These are phyloP conservation scores for Neosilurus hyrtlii DNA, from an alignment of 2,797 vertebrate species.

Conservation along the genomic window DNA sequence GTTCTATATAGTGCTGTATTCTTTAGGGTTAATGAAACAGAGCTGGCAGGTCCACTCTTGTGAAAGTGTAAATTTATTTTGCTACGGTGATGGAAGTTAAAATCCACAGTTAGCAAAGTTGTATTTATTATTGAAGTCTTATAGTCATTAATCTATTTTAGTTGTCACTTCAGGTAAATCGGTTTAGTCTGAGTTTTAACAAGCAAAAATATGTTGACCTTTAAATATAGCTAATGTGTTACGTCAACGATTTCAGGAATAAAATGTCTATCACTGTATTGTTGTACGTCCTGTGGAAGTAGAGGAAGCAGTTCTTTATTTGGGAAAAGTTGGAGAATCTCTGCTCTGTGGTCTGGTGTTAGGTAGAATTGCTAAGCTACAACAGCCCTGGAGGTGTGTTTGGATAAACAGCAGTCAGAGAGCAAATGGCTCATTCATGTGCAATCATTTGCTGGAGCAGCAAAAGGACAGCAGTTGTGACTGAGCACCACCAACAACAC, in stretches of 20 bases:
- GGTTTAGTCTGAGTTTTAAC: neutral
- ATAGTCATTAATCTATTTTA: neutral
- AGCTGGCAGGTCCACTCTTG: neutral
- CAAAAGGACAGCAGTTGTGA: conserved; percentile 21
- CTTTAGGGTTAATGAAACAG: neutral
- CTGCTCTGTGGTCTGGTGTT: neutral
- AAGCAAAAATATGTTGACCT: neutral
- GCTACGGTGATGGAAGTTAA: neutral
- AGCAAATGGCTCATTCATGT: conserved; percentile 52
- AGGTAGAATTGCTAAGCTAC: neutral
- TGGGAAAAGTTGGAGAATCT: neutral
- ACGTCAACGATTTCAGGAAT: neutral
- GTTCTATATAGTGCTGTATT: neutral
- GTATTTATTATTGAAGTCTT: neutral
- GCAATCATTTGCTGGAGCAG: conserved; percentile 45
- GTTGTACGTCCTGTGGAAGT: neutral
- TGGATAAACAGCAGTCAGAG: conserved; percentile 20
- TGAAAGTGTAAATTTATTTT: neutral
- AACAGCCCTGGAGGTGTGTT: neutral
- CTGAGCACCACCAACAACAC: neutral
- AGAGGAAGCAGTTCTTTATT: neutral
- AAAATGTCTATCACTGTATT: neutral
- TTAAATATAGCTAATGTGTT: neutral
- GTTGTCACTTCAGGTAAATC: neutral
- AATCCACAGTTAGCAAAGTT: neutral